These are phyloP conservation scores for Aleadryas rufinucha DNA, from an alignment of 2,113 vertebrate species.

Conservation along the genomic window DNA sequence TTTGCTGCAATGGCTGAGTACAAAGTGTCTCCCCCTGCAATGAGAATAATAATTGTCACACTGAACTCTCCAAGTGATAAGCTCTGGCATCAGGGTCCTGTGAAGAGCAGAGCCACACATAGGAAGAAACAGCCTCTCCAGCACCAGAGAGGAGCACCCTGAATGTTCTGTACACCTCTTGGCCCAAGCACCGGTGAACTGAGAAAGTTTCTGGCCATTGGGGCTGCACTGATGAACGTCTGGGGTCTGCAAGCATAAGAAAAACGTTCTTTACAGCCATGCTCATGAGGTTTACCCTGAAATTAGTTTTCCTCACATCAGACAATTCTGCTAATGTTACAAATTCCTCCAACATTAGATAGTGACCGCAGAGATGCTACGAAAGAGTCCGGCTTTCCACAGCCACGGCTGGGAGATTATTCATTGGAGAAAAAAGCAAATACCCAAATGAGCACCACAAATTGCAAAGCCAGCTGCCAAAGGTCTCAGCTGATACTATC, in stretches of 20 bases:
- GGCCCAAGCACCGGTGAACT: fast-evolving
- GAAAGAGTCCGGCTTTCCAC: not conserved
- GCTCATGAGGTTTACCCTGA: not conserved
- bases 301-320: slow-evolving; percentile 14
- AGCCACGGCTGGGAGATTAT: slow-evolving; percentile 33
- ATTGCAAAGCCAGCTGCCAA: slow-evolving; percentile 49
- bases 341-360: slow-evolving; percentile 51
- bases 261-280: not conserved
- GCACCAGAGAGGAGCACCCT: not conserved
- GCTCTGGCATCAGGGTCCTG: not conserved
- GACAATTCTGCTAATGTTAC: slow-evolving; percentile 30
- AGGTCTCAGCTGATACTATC: slow-evolving; percentile 23
- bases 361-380: not conserved
- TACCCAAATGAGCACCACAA: not conserved
- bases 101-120: not conserved
- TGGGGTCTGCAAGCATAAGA: not conserved
- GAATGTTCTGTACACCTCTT: not conserved
- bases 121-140: not conserved
- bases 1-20: not conserved
- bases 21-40: not conserved
- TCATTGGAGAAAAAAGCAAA: slow-evolving; percentile 10
- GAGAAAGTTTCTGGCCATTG: not conserved
- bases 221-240: not conserved
- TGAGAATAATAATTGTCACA: not conserved
- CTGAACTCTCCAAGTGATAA: not conserved